These are phyloP conservation scores for Sus cebifrons DNA, from an alignment of 2,797 vertebrate species.

Conservation along the genomic window DNA sequence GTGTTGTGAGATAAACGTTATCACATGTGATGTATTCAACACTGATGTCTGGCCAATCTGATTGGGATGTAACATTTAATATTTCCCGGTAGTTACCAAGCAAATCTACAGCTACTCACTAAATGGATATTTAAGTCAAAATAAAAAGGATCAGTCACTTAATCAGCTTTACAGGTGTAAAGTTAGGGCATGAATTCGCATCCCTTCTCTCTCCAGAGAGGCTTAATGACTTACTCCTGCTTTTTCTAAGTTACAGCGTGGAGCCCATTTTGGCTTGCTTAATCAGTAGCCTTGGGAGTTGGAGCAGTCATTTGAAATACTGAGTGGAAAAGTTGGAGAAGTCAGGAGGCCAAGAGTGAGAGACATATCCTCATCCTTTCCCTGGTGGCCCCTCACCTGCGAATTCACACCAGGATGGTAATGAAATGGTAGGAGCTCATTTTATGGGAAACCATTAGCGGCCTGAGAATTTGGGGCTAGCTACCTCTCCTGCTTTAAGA, in stretches of 20 bases:
- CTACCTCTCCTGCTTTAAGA: slow-evolving; percentile 90
- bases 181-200: slow-evolving; percentile 56
- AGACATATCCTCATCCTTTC: slow-evolving; percentile 87
- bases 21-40: background rate
- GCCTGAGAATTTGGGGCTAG: slow-evolving; percentile 89
- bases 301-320: slow-evolving; percentile 80
- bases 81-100: slow-evolving; percentile 46
- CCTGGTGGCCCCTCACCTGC: slow-evolving; percentile 89
- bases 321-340: slow-evolving; percentile 86
- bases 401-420: slow-evolving; percentile 81
- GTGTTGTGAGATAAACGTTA: background rate
- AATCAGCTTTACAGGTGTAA: slow-evolving; percentile 42
- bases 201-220: slow-evolving; percentile 66
- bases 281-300: slow-evolving; percentile 76
- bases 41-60: slow-evolving; percentile 14
- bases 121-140: background rate
- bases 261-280: slow-evolving; percentile 78
- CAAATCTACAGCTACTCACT: background rate
- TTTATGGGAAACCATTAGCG: slow-evolving; percentile 91
- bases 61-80: slow-evolving; percentile 18
- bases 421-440: slow-evolving; percentile 90
- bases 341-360: slow-evolving; percentile 82
- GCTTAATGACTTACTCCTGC: slow-evolving; percentile 46
- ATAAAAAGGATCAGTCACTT: slow-evolving; percentile 56
- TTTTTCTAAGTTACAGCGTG: slow-evolving; percentile 57